These are phyloP conservation scores for Paragorgia papillata DNA, from an alignment of 92 coral and sea anemone genomes.

Conservation along the genomic window DNA sequence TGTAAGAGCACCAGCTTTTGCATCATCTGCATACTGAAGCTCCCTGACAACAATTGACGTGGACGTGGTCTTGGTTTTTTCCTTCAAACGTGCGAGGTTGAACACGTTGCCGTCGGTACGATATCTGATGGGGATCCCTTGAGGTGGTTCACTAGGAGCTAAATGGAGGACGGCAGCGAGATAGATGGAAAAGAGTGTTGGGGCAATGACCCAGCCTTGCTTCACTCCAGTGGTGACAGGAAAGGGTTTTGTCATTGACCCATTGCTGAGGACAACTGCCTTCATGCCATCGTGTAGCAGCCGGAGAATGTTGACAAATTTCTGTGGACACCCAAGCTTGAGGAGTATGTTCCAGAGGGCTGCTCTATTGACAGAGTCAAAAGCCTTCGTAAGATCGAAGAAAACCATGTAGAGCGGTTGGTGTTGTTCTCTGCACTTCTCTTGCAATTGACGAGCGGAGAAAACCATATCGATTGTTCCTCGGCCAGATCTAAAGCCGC, in stretches of 20 bases:
- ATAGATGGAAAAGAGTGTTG: slow-evolving; percentile 38
- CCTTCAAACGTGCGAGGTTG: slow-evolving; percentile 1
- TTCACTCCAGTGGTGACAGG: slow-evolving; percentile 36
- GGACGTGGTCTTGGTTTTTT: too few relatives aligned
- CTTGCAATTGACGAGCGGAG: background rate
- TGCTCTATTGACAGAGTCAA: background rate
- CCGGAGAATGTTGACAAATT: slow-evolving; percentile 8
- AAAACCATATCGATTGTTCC: background rate
- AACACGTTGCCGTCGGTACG: background rate
- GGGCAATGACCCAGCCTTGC: slow-evolving; percentile 51
- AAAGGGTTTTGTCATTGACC: slow-evolving; percentile 30
- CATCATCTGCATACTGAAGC: too few relatives aligned
- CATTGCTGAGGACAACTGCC: slow-evolving; percentile 17
- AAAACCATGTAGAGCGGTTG: background rate
- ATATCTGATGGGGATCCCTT: too few relatives aligned
- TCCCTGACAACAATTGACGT: too few relatives aligned
- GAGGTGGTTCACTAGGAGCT: background rate
- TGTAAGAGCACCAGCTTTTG: too few relatives aligned
- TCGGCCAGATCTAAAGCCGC: slow-evolving; percentile 12
- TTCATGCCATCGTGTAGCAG: slow-evolving; percentile 21
- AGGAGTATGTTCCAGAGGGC: background rate
- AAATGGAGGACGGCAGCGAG: slow-evolving; percentile 47
- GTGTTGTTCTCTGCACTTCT: slow-evolving; percentile 1
- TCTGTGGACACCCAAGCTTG: slow-evolving; percentile 8
- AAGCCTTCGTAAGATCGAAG: slow-evolving; percentile 1